phyloP scores from a whole-genome alignment of 2,797 vertebrate genomes.

The Alauda arvensis region DNA sequence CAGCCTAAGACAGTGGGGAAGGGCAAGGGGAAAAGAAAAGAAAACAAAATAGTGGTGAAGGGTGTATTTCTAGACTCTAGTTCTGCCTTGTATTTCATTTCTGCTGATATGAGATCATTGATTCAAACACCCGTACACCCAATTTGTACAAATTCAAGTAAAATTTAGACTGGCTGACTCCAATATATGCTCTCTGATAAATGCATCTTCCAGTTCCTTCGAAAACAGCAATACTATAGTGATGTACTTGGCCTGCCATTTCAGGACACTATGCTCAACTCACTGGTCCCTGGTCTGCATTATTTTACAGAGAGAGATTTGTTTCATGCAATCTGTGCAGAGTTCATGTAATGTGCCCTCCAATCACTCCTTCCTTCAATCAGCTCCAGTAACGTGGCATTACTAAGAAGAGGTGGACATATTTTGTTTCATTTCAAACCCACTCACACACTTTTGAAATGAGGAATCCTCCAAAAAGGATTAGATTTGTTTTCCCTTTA shows the following conservation, averaged over 20 bases:
- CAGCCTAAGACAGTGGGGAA: neutral
- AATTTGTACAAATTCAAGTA: neutral
- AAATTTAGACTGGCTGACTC: neutral
- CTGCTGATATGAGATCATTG: neutral
- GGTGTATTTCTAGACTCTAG: neutral
- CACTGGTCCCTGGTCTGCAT: neutral
- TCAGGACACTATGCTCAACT: neutral
- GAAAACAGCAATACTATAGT: neutral
- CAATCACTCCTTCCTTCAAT: conserved; percentile 1
- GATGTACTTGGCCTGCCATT: neutral
- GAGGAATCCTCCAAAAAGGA: conserved; percentile 47
- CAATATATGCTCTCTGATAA: neutral
- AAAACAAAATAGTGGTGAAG: neutral
- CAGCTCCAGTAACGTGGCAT: conserved; percentile 3
- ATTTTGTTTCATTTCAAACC: conserved; percentile 50
- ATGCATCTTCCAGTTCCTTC: neutral
- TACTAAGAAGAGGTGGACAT: conserved; percentile 31
- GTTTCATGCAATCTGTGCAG: neutral
- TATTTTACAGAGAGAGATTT: neutral
- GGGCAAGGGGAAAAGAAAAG: neutral
- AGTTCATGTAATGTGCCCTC: neutral
- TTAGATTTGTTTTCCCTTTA: conserved; percentile 40
- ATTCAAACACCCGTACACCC: neutral
- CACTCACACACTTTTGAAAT: conserved; percentile 42
- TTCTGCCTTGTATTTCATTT: neutral